Base-by-base conservation (phyloP, 2,113 vertebrate genomes). In the Spilogale gracilis region DNA sequence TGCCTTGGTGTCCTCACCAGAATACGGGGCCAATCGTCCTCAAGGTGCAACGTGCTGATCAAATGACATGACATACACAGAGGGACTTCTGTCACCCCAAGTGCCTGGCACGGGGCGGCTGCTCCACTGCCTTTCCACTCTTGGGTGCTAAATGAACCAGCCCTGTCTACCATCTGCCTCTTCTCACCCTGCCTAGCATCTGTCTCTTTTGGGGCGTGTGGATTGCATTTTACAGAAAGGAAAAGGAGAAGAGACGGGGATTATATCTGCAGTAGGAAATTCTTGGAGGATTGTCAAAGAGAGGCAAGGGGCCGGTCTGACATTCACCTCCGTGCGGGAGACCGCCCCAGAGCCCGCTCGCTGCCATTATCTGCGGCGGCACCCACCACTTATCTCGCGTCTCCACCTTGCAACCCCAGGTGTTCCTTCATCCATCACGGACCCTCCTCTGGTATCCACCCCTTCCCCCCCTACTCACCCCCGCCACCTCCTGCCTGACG, bases 331-430 rank as follows among this genome's bases (percentile, higher is more conserved):
- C n/a, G 79, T 85, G 95, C 79, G 81, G 97, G 30, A 95, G 97
- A 95, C 96, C 50, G 52, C 50, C 52, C 94, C 60, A 4, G 89
- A 97, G 97, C 96, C 97, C 27, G 10, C 94, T 61, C 82, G 0
- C 94, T 93, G 86, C 94, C 95, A 74, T 98, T 98, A 98, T 98
- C 84, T 1, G 0, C 89, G 95, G 80, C 78, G 0, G 89, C 71
- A 11, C 92, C 97, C 87, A 84, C 96, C 88, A 74, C 97, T 98
- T 99, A 99, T 99, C 98, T 98, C 61, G 13, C 80, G 91, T 38
- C 97, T 93, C 93, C 98, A 99, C 99, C 99, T 99, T 99, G 98
- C 96, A 97, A 97, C 96, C 98, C 94, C 97, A 98, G 97, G 97
- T 98, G 97, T 98, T 94, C 97, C 97, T 97, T 98, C 98, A 99